A percentile compares a stretch with the other conserved stretches of the same genome.
Conservation (phyloP, 30 jellyfish, hydroid and myxozoan genomes). For the Chrysaora quinquecirrha region DNA sequence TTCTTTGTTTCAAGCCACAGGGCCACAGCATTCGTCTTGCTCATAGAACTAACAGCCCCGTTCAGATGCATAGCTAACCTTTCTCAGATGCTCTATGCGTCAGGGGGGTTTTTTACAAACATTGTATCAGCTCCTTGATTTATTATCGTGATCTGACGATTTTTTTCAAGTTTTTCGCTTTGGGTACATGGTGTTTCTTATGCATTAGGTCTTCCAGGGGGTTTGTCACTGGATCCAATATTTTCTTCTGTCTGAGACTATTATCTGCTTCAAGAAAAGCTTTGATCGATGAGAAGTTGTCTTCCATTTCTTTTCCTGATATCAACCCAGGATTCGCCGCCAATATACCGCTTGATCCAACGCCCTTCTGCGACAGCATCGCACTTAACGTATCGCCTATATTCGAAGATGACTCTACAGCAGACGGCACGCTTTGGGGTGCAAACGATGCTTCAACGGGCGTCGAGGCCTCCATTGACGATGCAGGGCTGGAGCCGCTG, state of each 20-base stretch:
- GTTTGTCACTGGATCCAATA: conserved; percentile 45
- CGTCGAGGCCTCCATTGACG: background rate
- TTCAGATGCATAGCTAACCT: too few relatives aligned
- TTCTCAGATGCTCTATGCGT: too few relatives aligned
- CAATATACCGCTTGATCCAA: conserved; percentile 38
- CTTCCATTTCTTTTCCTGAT: conserved; percentile 76
- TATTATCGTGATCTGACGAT: conserved; percentile 7
- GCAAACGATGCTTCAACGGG: background rate
- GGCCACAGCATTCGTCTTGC: too few relatives aligned
- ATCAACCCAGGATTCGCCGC: conserved; percentile 60
- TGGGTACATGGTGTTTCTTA: conserved; percentile 67
- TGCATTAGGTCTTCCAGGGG: conserved; percentile 72
- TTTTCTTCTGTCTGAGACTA: conserved; percentile 65
- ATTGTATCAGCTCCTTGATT: too few relatives aligned
- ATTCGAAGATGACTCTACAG: conserved; percentile 21
- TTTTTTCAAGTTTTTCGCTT: conserved; percentile 17
- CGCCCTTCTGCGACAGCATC: conserved; percentile 46
- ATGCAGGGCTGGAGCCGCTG: background rate
- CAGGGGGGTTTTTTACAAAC: too few relatives aligned
- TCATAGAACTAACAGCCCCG: too few relatives aligned
- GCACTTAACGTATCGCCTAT: conserved; percentile 58
- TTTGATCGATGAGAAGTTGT: conserved; percentile 80
- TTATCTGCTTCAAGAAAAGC: conserved; percentile 95
- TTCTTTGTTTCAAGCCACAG: too few relatives aligned
- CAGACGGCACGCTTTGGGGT: background rate